Percentiles rank a stretch among this genome's conserved stretches.
phyloP scores from a whole-genome alignment of 2,888 invertebrate genomes.

The Dendrolimus pini region DNA sequence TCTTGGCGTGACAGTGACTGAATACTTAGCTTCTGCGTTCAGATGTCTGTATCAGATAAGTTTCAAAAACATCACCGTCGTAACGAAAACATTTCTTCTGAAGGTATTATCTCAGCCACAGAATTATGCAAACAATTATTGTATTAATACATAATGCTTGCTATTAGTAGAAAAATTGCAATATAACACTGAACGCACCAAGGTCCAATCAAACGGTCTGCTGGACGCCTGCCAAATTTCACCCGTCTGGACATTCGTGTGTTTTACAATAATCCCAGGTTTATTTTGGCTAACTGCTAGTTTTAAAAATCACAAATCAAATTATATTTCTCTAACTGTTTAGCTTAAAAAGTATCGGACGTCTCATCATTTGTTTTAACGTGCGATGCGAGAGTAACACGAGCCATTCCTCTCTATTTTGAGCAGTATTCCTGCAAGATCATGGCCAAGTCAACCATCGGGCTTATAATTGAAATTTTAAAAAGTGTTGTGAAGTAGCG shows the following conservation, averaged over 20 bases:
- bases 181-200: constrained; percentile 36
- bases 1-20: too few relatives aligned
- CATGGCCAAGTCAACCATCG: not conserved
- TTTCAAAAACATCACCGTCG: constrained; percentile 1
- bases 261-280: constrained; percentile 35
- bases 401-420: constrained; percentile 2
- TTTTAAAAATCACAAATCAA: constrained; percentile 32
- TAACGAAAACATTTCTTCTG: constrained; percentile 13
- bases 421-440: constrained; percentile 3
- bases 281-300: constrained; percentile 38
- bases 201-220: constrained; percentile 37
- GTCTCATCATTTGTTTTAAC: constrained; percentile 5
- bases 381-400: constrained; percentile 2
- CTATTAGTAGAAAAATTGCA: constrained; percentile 29
- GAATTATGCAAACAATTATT: constrained; percentile 13
- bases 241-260: constrained; percentile 35
- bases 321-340: constrained; percentile 20
- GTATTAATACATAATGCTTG: constrained; percentile 19
- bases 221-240: constrained; percentile 46
- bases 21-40: too few relatives aligned
- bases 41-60: not conserved
- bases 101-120: constrained; percentile 12
- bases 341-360: constrained; percentile 8
- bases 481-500: too few relatives aligned
- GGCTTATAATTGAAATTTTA: too few relatives aligned